A percentile compares a stretch with the other conserved stretches of the same genome.
These are phyloP conservation scores for Limenitis camilla DNA, from an alignment of 2,888 invertebrate species.

Conservation along the genomic window DNA sequence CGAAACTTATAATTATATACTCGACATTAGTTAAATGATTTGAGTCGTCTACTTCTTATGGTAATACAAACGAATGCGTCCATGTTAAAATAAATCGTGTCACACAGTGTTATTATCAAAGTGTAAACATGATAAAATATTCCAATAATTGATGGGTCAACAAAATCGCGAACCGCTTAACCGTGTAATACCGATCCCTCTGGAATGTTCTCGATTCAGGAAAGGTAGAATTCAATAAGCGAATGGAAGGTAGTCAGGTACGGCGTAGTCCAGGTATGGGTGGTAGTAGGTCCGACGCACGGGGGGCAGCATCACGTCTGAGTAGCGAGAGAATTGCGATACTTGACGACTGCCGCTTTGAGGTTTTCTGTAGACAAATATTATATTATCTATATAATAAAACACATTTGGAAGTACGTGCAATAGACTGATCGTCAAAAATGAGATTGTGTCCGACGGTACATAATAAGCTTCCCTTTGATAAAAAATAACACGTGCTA, in stretches of 20 bases:
- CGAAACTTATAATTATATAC: too few species aligned
- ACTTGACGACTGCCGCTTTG: constrained; percentile 59
- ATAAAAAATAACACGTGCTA: too few species aligned
- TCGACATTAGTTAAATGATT: too few species aligned
- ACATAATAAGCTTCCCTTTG: too few species aligned
- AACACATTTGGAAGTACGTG: background rate
- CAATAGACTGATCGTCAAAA: background rate
- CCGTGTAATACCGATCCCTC: constrained; percentile 38
- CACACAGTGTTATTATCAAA: too few species aligned
- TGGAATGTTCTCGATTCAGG: constrained; percentile 39
- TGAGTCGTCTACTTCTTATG: too few species aligned
- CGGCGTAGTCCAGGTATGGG: constrained; percentile 51
- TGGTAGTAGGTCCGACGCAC: constrained; percentile 54
- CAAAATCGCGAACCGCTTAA: constrained; percentile 39
- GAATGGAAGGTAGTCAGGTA: constrained; percentile 55
- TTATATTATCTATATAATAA: background rate
- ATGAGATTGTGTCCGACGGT: too few species aligned
- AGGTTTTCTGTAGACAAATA: constrained; percentile 50
- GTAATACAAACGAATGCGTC: too few species aligned
- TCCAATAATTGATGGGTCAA: too few species aligned
- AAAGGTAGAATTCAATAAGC: constrained; percentile 47
- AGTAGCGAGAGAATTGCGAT: constrained; percentile 68
- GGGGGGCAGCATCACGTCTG: constrained; percentile 62
- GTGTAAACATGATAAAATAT: too few species aligned
- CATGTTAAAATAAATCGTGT: too few species aligned